Evolutionary conservation across 2,113 vertebrate genomes (phyloP).

Genomic region (Microcebus lehilahytsara): DNA sequence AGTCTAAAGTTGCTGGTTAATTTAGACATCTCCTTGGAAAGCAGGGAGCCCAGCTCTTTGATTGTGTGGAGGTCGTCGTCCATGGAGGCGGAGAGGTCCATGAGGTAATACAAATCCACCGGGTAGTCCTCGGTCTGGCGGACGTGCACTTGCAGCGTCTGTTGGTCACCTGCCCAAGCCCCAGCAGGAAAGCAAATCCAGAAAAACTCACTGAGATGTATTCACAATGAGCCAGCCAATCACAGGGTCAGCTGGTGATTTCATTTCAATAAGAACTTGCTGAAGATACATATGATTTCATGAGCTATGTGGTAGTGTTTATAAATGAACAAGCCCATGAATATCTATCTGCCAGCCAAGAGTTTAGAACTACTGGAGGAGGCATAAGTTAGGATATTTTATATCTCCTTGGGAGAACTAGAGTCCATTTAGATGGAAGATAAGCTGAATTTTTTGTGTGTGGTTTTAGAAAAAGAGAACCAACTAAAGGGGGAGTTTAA

Average conservation of each 20-base stretch:
- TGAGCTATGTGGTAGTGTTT: not conserved
- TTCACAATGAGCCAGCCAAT: not conserved
- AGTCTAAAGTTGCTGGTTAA: conserved; percentile 97
- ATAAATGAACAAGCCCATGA: not conserved
- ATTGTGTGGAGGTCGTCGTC: conserved; percentile 93
- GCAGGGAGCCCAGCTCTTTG: conserved; percentile 92
- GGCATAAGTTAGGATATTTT: conserved; percentile 50
- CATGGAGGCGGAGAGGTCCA: conserved; percentile 99
- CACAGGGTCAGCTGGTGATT: not conserved
- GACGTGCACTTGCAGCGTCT: conserved; percentile 93
- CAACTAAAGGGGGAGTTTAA: not conserved
- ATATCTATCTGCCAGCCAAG: conserved; percentile 22
- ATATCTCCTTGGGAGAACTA: conserved; percentile 61
- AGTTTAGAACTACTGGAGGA: conserved; percentile 46
- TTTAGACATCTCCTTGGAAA: conserved; percentile 95
- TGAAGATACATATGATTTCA: conserved; percentile 33
- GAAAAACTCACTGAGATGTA: conserved; percentile 31
- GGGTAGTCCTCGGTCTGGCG: conserved; percentile 96
- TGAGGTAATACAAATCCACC: conserved; percentile 97
- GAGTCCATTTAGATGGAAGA: conserved; percentile 66
- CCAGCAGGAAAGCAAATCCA: conserved; percentile 11
- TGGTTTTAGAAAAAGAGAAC: conserved; percentile 51
- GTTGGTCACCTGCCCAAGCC: conserved; percentile 82
- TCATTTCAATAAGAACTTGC: conserved; percentile 31
- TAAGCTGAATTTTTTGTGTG: not conserved